Evolutionary conservation across 2,888 invertebrate genomes (phyloP).

Genomic region (Acronicta leporina): DNA sequence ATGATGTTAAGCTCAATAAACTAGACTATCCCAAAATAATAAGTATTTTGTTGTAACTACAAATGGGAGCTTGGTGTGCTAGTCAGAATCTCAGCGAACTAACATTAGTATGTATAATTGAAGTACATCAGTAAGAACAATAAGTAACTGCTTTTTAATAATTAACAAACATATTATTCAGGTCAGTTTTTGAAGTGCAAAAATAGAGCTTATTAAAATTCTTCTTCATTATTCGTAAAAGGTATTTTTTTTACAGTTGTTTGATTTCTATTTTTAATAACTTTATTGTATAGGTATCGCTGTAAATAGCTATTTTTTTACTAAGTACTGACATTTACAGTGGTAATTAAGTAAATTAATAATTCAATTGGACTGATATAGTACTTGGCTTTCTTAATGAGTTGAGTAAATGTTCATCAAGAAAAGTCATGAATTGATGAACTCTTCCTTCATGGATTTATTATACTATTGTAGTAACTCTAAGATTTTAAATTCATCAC

Average conservation of each 20-base stretch:
- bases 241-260: too few relatives aligned
- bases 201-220: too few relatives aligned
- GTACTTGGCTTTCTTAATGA: not conserved
- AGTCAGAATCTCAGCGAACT: slow-evolving; percentile 4
- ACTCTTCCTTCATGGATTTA: too few relatives aligned
- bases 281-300: not conserved
- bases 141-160: slow-evolving; percentile 10
- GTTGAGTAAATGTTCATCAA: too few relatives aligned
- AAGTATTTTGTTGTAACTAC: slow-evolving; percentile 10
- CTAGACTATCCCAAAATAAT: slow-evolving; percentile 14
- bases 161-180: not conserved
- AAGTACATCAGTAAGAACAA: slow-evolving; percentile 14
- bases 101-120: not conserved
- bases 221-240: too few relatives aligned
- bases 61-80: slow-evolving; percentile 14
- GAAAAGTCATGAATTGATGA: too few relatives aligned
- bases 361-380: not conserved
- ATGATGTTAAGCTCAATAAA: slow-evolving; percentile 12
- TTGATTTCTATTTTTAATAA: not conserved
- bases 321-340: slow-evolving; percentile 12
- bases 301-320: not conserved
- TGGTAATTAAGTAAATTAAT: not conserved
- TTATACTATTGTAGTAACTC: too few relatives aligned
- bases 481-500: slow-evolving; percentile 2
- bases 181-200: too few relatives aligned